A percentile compares a stretch with the other conserved stretches of the same genome.
These are phyloP conservation scores for Calliopum simillimum DNA, from an alignment of 2,888 invertebrate species.

Conservation along the genomic window DNA sequence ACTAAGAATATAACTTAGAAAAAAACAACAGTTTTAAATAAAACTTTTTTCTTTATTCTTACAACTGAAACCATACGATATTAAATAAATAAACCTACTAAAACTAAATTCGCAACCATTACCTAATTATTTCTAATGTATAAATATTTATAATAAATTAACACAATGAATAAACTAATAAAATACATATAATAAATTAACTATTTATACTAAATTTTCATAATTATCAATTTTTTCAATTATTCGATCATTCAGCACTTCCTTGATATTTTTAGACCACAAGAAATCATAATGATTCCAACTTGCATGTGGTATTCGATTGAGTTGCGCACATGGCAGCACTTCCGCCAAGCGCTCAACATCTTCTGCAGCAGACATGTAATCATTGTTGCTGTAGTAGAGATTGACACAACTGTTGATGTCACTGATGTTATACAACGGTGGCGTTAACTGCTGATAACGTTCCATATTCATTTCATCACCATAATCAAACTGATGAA, in stretches of 20 bases:
- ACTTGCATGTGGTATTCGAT: conserved; percentile 43
- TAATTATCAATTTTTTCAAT: conserved; percentile 34
- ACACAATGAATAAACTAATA: too few relatives aligned
- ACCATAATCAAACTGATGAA: conserved; percentile 47
- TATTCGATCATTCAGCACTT: conserved; percentile 42
- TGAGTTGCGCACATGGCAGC: conserved; percentile 46
- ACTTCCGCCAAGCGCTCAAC: conserved; percentile 36
- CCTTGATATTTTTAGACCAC: conserved; percentile 43
- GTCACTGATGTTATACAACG: conserved; percentile 42
- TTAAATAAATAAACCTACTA: too few relatives aligned
- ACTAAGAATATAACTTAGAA: too few relatives aligned
- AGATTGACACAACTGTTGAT: conserved; percentile 41
- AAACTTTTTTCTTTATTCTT: too few relatives aligned
- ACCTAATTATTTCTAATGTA: too few relatives aligned
- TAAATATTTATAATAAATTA: too few relatives aligned
- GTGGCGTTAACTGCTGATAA: conserved; percentile 39
- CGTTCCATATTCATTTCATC: conserved; percentile 39
- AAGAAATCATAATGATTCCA: conserved; percentile 50
- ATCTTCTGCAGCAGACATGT: conserved; percentile 40
- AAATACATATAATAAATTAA: too few relatives aligned
- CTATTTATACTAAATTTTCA: conserved; percentile 3
- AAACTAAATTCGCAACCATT: too few relatives aligned
- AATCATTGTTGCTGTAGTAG: conserved; percentile 45
- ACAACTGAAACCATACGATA: too few relatives aligned
- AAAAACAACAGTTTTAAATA: too few relatives aligned